Conservation (phyloP, 2,113 vertebrate genomes). For the Pavo muticus region DNA sequence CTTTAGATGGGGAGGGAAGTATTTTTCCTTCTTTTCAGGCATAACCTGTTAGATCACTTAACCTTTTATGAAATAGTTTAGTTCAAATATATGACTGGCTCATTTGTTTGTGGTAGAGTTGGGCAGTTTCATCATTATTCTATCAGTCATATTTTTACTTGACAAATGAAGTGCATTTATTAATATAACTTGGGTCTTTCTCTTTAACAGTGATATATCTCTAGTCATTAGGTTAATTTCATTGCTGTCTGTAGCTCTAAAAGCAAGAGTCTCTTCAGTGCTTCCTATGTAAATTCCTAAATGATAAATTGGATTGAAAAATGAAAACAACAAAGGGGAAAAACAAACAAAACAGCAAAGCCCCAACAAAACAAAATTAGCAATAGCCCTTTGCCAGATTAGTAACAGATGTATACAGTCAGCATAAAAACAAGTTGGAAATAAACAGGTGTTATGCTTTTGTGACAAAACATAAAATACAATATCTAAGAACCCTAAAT, state of each 20-base stretch:
- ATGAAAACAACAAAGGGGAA: too few relatives aligned
- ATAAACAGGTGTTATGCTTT: neutral
- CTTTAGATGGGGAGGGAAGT: constrained; percentile 3
- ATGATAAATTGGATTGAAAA: neutral
- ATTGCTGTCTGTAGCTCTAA: neutral
- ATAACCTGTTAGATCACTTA: constrained; percentile 28
- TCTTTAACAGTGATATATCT: neutral
- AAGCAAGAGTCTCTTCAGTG: neutral
- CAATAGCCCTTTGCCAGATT: neutral
- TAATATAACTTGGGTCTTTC: neutral
- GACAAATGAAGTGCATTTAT: constrained; percentile 23
- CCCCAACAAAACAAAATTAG: neutral
- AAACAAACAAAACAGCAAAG: neutral
- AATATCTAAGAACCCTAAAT: neutral
- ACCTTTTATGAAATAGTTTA: neutral
- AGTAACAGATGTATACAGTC: neutral
- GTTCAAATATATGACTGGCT: neutral
- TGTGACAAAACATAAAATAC: neutral
- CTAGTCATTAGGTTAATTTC: neutral
- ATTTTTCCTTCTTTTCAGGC: constrained; percentile 21
- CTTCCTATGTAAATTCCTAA: neutral
- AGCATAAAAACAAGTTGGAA: neutral
- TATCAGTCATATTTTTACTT: constrained; percentile 20
- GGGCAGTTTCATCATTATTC: neutral
- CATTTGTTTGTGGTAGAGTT: too few relatives aligned